phyloP scores from a whole-genome alignment of 2,888 invertebrate species.

The Rhamphomyia laevipes region DNA sequence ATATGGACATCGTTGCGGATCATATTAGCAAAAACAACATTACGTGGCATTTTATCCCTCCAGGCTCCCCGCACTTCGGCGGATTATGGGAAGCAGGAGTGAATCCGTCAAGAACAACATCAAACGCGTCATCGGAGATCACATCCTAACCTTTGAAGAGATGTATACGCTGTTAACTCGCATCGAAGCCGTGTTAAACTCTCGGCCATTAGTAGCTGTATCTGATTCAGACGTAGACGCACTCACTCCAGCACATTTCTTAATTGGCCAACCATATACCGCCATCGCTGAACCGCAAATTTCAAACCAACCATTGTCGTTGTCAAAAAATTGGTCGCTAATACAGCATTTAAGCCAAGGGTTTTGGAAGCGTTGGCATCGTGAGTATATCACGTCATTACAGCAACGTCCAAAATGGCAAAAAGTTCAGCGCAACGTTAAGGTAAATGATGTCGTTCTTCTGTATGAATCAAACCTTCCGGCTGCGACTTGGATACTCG shows the following conservation, averaged over 20 bases:
- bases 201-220: not conserved
- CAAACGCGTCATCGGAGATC: not conserved
- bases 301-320: too few species aligned
- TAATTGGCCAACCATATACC: slow-evolving; percentile 6
- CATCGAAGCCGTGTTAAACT: not conserved
- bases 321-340: too few species aligned
- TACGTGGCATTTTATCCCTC: not conserved
- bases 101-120: not conserved
- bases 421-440: too few species aligned
- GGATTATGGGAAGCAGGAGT: not conserved
- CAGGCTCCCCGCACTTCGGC: not conserved
- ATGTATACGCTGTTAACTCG: not conserved
- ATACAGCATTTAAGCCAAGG: too few species aligned
- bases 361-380: too few species aligned
- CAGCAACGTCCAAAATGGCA: too few species aligned
- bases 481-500: too few species aligned
- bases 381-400: too few species aligned
- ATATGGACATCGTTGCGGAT: not conserved
- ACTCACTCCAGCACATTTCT: not conserved
- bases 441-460: too few species aligned
- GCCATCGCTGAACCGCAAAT: slow-evolving; percentile 2
- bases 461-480: too few species aligned
- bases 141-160: not conserved
- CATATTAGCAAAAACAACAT: not conserved
- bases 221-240: too few species aligned